Conservation (phyloP, 2,113 vertebrate genomes). For the Corvus hawaiiensis region DNA sequence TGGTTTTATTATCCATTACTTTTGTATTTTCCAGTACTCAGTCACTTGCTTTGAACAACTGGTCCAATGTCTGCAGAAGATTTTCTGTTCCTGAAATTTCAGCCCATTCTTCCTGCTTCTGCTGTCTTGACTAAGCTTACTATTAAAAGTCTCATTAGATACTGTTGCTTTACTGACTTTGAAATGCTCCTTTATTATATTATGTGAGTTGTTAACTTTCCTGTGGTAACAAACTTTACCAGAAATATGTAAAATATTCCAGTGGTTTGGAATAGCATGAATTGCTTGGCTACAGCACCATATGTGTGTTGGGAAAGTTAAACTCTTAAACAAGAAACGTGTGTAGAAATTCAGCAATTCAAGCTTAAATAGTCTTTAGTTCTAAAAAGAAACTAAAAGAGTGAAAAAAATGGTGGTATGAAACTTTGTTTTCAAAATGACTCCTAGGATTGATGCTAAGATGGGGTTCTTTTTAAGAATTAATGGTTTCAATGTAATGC, state of each 20-base stretch:
- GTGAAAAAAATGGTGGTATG: not conserved
- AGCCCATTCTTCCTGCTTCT: constrained; percentile 33
- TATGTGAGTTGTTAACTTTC: not conserved
- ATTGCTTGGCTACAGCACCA: not conserved
- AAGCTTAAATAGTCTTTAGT: not conserved
- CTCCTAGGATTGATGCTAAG: not conserved
- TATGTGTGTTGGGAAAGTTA: not conserved
- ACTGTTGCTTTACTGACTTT: not conserved
- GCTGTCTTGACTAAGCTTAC: not conserved
- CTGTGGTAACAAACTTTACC: not conserved
- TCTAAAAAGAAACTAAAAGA: not conserved
- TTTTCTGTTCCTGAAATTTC: constrained; percentile 11
- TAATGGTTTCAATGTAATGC: not conserved
- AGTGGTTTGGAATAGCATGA: not conserved
- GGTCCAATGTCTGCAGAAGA: not conserved
- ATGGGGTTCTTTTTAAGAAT: not conserved
- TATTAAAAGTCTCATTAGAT: not conserved
- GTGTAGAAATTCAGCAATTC: not conserved
- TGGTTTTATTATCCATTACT: constrained; percentile 6
- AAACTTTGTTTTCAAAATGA: not conserved
- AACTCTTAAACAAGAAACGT: not conserved
- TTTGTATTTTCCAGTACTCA: constrained; percentile 9
- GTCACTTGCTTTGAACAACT: not conserved
- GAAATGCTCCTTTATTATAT: not conserved
- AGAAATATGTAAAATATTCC: not conserved